A percentile compares a stretch with the other conserved stretches of the same genome.
phyloP scores from a whole-genome alignment of 2,888 invertebrate species.

The Chaetogeoica ovagalla region DNA sequence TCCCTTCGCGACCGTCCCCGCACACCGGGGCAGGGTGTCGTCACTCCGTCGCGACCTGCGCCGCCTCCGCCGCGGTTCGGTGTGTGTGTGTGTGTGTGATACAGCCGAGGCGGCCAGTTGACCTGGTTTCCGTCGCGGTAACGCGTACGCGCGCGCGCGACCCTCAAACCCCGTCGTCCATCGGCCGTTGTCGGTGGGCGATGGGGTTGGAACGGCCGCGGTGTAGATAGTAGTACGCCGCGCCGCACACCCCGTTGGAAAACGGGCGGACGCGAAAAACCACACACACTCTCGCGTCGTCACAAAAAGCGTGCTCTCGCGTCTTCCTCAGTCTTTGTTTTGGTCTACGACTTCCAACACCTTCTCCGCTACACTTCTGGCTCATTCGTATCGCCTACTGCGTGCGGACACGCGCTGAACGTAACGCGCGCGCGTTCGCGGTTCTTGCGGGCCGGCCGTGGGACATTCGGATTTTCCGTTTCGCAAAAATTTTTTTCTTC shows the following conservation, averaged over 20 bases:
- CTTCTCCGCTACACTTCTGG: not conserved
- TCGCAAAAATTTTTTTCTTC: no score
- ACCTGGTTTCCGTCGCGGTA: slow-evolving; percentile 25
- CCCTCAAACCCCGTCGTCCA: not conserved
- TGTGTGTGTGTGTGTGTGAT: not conserved
- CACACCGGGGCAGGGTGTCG: not conserved
- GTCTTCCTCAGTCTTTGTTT: slow-evolving; percentile 46
- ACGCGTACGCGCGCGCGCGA: not conserved
- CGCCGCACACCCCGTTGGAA: not conserved
- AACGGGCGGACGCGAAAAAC: slow-evolving; percentile 33
- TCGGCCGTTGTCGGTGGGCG: no score
- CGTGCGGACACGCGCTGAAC: no score
- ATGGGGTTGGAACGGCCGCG: not conserved
- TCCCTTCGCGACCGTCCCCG: not conserved
- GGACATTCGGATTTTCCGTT: no score
- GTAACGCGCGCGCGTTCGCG: no score
- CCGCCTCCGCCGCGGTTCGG: not conserved
- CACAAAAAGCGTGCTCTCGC: slow-evolving; percentile 30
- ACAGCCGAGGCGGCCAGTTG: slow-evolving; percentile 22
- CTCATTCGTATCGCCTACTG: no score
- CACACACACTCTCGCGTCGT: not conserved
- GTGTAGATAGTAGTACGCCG: slow-evolving; percentile 7
- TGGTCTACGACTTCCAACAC: slow-evolving; percentile 24
- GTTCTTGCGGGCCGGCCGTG: no score
- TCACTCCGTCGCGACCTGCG: not conserved